Evolutionary conservation across 2,888 invertebrate genomes (phyloP).

Genomic region (Eristalinus aeneus): DNA sequence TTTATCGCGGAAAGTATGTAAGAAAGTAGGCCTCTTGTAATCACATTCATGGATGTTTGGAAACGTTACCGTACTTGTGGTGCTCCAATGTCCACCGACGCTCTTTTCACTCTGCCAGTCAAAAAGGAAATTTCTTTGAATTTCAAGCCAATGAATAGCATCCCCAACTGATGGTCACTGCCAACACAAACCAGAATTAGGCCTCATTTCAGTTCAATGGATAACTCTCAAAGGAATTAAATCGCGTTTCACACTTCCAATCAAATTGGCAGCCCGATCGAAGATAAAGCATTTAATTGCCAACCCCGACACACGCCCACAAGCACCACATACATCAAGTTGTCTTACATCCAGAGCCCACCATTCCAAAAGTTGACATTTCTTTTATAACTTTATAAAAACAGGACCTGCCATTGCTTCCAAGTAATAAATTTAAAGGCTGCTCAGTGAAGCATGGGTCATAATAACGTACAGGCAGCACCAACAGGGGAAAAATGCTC

Average conservation of each 20-base stretch:
- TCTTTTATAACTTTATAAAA: slow-evolving; percentile 35
- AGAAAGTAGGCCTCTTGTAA: no score
- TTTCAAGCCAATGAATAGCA: no score
- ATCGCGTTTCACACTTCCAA: background rate
- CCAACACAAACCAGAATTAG: background rate
- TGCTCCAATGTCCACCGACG: no score
- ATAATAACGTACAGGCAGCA: slow-evolving; percentile 38
- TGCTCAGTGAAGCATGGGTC: slow-evolving; percentile 42
- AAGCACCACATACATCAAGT: background rate
- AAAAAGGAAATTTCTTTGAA: no score
- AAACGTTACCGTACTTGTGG: no score
- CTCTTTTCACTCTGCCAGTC: no score
- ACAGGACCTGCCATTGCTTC: slow-evolving; percentile 30
- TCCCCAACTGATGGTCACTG: background rate
- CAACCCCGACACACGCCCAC: background rate
- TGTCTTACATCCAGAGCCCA: background rate
- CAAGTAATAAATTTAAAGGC: slow-evolving; percentile 40
- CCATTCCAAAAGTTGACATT: background rate
- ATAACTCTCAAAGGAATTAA: background rate
- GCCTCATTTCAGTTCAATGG: background rate
- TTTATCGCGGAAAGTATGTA: no score
- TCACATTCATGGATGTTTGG: no score
- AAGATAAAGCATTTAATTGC: background rate
- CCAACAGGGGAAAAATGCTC: background rate
- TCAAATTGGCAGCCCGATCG: background rate